Evolutionary conservation across 2,888 invertebrate species (phyloP), one percentile per base, ranked within the genome.

Genomic region (Pardosa pseudoannulata): DNA sequence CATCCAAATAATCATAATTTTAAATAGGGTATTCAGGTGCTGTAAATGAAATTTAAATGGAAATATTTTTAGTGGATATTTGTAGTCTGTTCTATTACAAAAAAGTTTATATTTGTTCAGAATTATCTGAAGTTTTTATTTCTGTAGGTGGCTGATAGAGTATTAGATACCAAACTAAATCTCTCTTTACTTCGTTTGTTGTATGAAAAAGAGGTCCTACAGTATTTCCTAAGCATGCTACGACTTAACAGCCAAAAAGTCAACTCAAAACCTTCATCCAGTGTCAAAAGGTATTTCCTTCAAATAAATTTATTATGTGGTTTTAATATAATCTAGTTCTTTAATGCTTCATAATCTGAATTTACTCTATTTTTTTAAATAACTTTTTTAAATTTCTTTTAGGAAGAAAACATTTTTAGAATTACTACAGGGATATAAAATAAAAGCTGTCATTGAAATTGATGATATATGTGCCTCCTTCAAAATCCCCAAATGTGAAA

Each of bases 401-500:
- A 87, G 87, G 31, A 32, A 46, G 67, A 36, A 27, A 29, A 31
- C 79, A 5, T 16, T 85, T 11, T 19, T 39, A 9, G 78, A 85
- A 11, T 32, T 79, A 7, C 19, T 85, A 6, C 39, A 27, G 39
- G 78, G 78, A 0, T 68, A 78, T 46, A 72, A 64, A 79, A 50
- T 79, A 3, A 72, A 70, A 62, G 56, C 62, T 41, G 39, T 27
- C 3, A 23, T 67, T 19, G 75, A 75, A 7, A 39, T 88, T 19
- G 88, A 88, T 56, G 79, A 83, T 46, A 67, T 88, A 29, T 70
- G 75, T 36, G 31, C 83, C 9, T 88, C 83, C 1, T 74, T 79
- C 39, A 83, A 88, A 39, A 68, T 88, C 36, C 81, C 86, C 23
- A 78, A 80, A 16, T 86, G 86, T 50, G 78, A 78, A 67, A 64